Conservation (phyloP, 2,113 vertebrate genomes). For the Thunnus thynnus region DNA sequence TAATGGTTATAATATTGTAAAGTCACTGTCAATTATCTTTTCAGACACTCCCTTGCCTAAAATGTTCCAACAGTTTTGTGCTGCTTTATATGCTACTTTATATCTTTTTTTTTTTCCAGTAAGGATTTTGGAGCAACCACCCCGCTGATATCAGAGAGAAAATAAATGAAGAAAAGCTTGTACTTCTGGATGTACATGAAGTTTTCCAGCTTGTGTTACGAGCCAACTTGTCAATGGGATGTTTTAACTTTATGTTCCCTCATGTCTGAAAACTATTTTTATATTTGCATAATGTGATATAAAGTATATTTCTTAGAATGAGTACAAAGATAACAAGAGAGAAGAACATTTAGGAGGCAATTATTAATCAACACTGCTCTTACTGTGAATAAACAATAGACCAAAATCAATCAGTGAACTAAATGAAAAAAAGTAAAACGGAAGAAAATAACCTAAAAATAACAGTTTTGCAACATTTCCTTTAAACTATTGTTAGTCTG, state of each 20-base stretch:
- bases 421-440: not conserved
- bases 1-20: not conserved
- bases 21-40: not conserved
- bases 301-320: not conserved
- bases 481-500: not conserved
- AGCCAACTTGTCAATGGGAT: not conserved
- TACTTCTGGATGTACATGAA: not conserved
- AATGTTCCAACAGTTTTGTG: not conserved
- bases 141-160: not conserved
- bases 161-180: not conserved
- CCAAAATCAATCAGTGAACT: not conserved
- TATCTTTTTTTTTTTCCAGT: not conserved
- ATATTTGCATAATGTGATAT: not conserved
- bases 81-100: too few relatives aligned
- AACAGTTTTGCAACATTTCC: not conserved
- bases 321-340: not conserved
- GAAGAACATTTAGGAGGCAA: not conserved
- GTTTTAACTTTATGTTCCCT: not conserved
- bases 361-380: not conserved
- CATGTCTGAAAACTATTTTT: not conserved
- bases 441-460: not conserved
- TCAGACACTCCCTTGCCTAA: not conserved
- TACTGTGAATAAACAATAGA: not conserved
- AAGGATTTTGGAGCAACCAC: not conserved
- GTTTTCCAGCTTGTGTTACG: slow-evolving; percentile 3